Base-by-base conservation (phyloP, 2,888 invertebrate species). In the Calephelis perditalis region DNA sequence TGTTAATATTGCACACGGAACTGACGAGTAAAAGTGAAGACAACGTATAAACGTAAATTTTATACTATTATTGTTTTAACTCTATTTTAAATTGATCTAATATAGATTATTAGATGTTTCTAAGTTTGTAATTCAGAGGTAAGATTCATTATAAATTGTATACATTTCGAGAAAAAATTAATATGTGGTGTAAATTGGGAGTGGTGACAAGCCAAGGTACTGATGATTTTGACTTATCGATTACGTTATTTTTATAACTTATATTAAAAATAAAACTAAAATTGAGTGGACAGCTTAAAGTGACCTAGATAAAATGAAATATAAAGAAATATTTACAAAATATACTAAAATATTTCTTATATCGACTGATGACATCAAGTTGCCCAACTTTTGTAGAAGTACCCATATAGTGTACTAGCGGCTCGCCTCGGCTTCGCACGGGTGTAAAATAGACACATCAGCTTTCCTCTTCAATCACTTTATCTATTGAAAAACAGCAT, bases 231-330 rank as follows among this genome's bases (percentile, higher is more conserved):
- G 12, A 47, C 47, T 15, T 15, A 47, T 47, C 7, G 15, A 47
- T 47, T 47, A 47, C 15, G 7, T 47, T 47, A 7, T 47, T 47
- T 47, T 12, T 12, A 47, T 47, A 47, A 47, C 47, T 47, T 47
- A 47, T 12, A 47, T 12, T 47, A 7, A 12, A 47, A 47, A 47
- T 47, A 47, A 47, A 47, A 47, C 15, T 7, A 7, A 37, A 37
- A 37, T 37, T 37, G 6, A 37, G 37, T 37, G 37, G 37, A 37
- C 37, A 37, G 37, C 37, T 37, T 7, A 7, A 37, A 37, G 7
- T 7, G 37, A 37, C 37, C 7, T 37, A 7, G 37, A 37, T 37
- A 37, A 7, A 37, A 37, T 37, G 5, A 37, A 37, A 37, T 15
- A 15, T 15, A 15, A 15, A 15, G 15, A 15, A 15, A 15, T 15